A percentile compares a stretch with the other conserved stretches of the same genome.
Evolutionary conservation across 2,888 invertebrate genomes (phyloP).

Genomic region (Aspidiotus destructor): DNA sequence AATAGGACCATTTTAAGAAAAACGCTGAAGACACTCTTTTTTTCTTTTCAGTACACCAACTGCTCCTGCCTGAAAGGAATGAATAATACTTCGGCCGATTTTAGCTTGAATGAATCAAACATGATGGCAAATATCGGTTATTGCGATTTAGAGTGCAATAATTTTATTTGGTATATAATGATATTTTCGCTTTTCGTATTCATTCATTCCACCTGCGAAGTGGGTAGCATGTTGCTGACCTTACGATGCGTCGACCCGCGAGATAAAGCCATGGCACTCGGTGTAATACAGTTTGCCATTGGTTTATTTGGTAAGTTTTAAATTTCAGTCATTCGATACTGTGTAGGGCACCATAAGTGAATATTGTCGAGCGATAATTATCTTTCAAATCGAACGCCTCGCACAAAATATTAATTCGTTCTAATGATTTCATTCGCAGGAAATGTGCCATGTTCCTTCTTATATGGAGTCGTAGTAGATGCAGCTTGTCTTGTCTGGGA

Average conservation of each 20-base stretch:
- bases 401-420: no score
- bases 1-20: no score
- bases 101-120: not conserved
- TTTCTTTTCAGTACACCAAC: slow-evolving; percentile 44
- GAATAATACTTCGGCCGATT: slow-evolving; percentile 12
- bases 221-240: slow-evolving; percentile 80
- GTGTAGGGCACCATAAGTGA: no score
- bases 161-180: slow-evolving; percentile 66
- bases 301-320: slow-evolving; percentile 63
- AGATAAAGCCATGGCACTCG: slow-evolving; percentile 91
- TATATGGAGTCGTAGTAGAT: slow-evolving; percentile 86
- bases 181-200: slow-evolving; percentile 82
- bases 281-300: slow-evolving; percentile 85
- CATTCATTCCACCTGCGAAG: slow-evolving; percentile 85
- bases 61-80: slow-evolving; percentile 45
- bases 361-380: no score
- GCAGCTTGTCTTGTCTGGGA: slow-evolving; percentile 84
- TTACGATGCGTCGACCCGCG: slow-evolving; percentile 82
- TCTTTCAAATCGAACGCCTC: not conserved
- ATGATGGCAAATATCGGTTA: slow-evolving; percentile 62
- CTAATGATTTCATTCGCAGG: slow-evolving; percentile 43
- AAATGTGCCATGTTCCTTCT: slow-evolving; percentile 89
- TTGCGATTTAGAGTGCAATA: slow-evolving; percentile 68
- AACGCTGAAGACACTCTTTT: no score
- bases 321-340: not conserved